Conservation (phyloP, 2,888 invertebrate genomes). For the Augiades crinisus region DNA sequence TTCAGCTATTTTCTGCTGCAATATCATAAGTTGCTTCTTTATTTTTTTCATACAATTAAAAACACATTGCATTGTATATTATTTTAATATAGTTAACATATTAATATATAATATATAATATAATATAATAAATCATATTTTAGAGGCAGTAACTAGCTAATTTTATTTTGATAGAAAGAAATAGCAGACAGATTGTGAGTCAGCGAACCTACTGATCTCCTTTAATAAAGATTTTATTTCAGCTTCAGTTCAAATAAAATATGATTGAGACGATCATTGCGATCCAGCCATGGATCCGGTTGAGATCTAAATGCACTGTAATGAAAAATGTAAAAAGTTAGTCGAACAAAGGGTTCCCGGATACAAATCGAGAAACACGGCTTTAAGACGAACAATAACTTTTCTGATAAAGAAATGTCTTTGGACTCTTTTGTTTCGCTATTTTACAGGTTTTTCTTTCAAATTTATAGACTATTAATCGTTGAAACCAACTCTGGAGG, state of each 20-base stretch:
- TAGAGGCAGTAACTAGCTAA: no score
- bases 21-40: no score
- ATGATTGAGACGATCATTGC: neutral
- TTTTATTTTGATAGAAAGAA: no score
- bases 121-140: no score
- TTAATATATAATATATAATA: no score
- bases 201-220: no score
- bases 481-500: neutral
- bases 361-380: slow-evolving; percentile 16
- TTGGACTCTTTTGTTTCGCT: neutral
- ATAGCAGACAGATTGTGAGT: neutral
- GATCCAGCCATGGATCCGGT: neutral
- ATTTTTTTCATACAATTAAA: no score
- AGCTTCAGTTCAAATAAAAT: neutral
- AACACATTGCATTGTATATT: no score
- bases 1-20: no score
- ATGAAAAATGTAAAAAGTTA: slow-evolving; percentile 8
- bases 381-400: slow-evolving; percentile 8
- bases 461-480: slow-evolving; percentile 4
- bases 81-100: no score
- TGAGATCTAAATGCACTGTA: neutral
- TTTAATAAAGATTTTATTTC: neutral
- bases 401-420: slow-evolving; percentile 15
- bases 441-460: neutral
- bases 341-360: slow-evolving; percentile 5